Evolutionary conservation across 2,113 vertebrate genomes (phyloP).

Genomic region (Donacobius atricapilla): DNA sequence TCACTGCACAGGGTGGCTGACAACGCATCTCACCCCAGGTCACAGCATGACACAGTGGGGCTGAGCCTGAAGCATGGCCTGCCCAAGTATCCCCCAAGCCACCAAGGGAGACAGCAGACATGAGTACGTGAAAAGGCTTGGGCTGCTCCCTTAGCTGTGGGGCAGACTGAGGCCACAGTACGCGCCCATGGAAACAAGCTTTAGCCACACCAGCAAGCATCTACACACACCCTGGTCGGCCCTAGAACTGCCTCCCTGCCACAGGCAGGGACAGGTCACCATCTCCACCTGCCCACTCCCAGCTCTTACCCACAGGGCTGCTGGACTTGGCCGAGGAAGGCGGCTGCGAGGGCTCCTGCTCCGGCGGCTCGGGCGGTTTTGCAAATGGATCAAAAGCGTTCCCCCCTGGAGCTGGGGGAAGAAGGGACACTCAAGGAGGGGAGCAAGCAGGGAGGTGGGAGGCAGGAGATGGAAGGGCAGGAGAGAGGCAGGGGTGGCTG

Average conservation of each 20-base stretch:
- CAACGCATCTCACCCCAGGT: neutral
- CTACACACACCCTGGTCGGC: neutral
- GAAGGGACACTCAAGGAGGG: slow-evolving; percentile 32
- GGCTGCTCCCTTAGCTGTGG: neutral
- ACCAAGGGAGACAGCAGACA: accelerated
- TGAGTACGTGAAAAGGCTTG: accelerated
- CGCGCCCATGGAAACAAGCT: accelerated
- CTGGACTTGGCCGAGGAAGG: slow-evolving; percentile 55
- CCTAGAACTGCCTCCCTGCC: neutral
- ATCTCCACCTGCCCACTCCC: neutral
- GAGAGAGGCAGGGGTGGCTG: neutral
- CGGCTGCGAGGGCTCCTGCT: slow-evolving; percentile 47
- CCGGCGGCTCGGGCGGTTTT: slow-evolving; percentile 57
- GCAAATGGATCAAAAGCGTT: slow-evolving; percentile 79
- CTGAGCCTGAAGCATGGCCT: neutral
- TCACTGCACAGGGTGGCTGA: accelerated
- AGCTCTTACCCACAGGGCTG: slow-evolving; percentile 83
- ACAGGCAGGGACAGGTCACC: neutral
- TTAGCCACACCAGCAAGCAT: neutral
- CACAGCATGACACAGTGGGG: neutral
- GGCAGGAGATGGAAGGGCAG: neutral
- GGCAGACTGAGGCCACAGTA: neutral
- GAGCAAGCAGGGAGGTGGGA: neutral
- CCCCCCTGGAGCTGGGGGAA: slow-evolving; percentile 59
- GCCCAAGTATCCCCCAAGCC: neutral